Base-by-base conservation (phyloP, 2,797 vertebrate genomes). In the Dendrocincla tyrannina region DNA sequence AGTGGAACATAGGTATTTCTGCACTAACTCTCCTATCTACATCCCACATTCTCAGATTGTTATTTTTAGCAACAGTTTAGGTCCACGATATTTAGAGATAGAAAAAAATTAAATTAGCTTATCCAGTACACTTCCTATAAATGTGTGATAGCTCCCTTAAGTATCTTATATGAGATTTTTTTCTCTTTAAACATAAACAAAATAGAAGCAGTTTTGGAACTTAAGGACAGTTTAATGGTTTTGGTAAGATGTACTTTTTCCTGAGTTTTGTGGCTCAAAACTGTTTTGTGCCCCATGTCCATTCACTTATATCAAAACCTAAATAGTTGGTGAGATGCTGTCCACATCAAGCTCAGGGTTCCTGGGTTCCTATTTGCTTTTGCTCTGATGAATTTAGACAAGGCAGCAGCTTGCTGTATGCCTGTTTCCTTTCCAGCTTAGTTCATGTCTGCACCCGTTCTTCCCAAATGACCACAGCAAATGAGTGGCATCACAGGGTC, bases 31-130 rank as follows among this genome's bases (percentile, higher is more conserved):
- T 80, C 41, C 60, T 74, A 28, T 55, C 78, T 80, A 74, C 56
- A 56, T 0, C 1, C 22, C 0, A 0, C 85, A 58, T 86, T 88
- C 72, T 19, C 35, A 58, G 46, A 55, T 32, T 66, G 55, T 81
- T 94, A 69, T 83, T 88, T 95, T 93, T 93, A 76, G 79, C 53
- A 58, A 18, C 22, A 70, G 35, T 85, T 88, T 80, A 92, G 49
- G 64, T 88, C 64, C 10, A 19, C 33, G 37, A 25, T 85, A 62
- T 85, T 79, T 83, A 80, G 37, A 83, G 37, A 68, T 2, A 23
- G 22, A 69, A 81, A 90, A 89, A 79, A 42, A 49, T 3, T 3
- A 8, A 4, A 44, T 81, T 60, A 49, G 25, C 14, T 91, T 74
- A 74, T 74, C 22, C 60, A 37, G 25, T 64, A 49, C 10, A 27